Evolutionary conservation across 2,888 invertebrate species (phyloP).

Genomic region (Labia minor): DNA sequence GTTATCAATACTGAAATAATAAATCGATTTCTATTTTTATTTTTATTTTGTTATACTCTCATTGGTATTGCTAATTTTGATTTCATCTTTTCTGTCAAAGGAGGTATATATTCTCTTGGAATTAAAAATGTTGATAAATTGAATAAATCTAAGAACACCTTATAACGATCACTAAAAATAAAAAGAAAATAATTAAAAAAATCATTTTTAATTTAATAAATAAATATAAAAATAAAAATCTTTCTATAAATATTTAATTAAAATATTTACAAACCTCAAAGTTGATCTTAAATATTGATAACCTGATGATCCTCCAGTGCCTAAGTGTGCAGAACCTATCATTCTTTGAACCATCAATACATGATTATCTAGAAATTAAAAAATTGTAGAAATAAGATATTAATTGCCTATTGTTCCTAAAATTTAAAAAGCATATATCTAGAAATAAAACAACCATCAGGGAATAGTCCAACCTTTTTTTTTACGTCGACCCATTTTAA

Average conservation of each 20-base stretch:
- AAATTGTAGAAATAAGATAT: no score
- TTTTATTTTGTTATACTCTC: background rate
- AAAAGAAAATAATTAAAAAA: conserved; percentile 24
- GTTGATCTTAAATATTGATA: conserved; percentile 96
- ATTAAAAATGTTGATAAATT: conserved; percentile 94
- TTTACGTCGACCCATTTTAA: no score
- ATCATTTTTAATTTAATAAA: no score
- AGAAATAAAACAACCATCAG: background rate
- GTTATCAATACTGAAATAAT: no score
- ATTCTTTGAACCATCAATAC: conserved; percentile 97
- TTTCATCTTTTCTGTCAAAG: conserved; percentile 73
- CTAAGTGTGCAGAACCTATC: conserved; percentile 92
- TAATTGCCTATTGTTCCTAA: no score
- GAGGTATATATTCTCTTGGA: conserved; percentile 83
- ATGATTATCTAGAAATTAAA: conserved; percentile 71
- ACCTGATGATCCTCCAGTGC: conserved; percentile 96
- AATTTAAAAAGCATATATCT: no score
- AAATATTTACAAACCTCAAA: conserved; percentile 62
- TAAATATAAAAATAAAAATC: conserved; percentile 16
- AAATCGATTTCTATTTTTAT: no score
- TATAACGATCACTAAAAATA: conserved; percentile 84
- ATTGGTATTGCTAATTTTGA: conserved; percentile 42
- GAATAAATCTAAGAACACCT: conserved; percentile 94
- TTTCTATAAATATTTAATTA: background rate
- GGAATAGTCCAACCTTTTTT: background rate